Percentiles rank a stretch among this genome's conserved stretches.
Evolutionary conservation across 2,797 vertebrate genomes (phyloP).

Genomic region (Cyclopterus lumpus): DNA sequence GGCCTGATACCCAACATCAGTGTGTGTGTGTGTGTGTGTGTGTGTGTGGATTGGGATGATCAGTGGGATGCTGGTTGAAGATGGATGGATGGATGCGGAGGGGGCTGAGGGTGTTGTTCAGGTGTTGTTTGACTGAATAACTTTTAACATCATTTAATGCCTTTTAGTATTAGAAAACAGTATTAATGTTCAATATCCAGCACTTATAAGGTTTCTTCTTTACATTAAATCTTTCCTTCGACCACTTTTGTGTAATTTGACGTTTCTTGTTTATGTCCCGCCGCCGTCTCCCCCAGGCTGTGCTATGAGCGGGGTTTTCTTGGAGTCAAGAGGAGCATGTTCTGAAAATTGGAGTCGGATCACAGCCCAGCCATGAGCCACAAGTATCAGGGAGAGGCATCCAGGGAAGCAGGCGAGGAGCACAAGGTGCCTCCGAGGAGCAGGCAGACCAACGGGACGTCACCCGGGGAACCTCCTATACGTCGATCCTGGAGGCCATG

Average conservation of each 20-base stretch:
- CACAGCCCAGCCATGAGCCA: slow-evolving; percentile 74
- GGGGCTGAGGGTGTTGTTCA: too few species aligned
- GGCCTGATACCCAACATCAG: neutral
- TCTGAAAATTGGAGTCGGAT: slow-evolving; percentile 53
- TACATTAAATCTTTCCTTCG: neutral
- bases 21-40: slow-evolving; percentile 1
- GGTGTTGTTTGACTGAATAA: too few species aligned
- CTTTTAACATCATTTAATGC: neutral
- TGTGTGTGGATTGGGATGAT: neutral
- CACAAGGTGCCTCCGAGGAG: slow-evolving; percentile 40
- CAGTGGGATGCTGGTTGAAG: neutral
- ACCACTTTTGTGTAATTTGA: neutral
- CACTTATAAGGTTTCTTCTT: neutral
- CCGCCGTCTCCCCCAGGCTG: slow-evolving; percentile 40
- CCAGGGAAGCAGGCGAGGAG: slow-evolving; percentile 58
- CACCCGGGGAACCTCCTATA: slow-evolving; percentile 54
- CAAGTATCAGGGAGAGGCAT: slow-evolving; percentile 60
- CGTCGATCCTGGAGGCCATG: slow-evolving; percentile 83
- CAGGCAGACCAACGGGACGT: slow-evolving; percentile 59
- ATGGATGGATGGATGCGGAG: neutral
- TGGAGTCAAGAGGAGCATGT: slow-evolving; percentile 54
- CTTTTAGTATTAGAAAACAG: neutral
- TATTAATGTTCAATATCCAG: neutral
- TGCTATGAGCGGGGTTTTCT: slow-evolving; percentile 44
- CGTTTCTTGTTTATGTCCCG: slow-evolving; percentile 2